Percentiles rank a stretch among this genome's conserved stretches.
phyloP scores from a whole-genome alignment of 2,888 invertebrate species.

The Ptychoptera contaminata region DNA sequence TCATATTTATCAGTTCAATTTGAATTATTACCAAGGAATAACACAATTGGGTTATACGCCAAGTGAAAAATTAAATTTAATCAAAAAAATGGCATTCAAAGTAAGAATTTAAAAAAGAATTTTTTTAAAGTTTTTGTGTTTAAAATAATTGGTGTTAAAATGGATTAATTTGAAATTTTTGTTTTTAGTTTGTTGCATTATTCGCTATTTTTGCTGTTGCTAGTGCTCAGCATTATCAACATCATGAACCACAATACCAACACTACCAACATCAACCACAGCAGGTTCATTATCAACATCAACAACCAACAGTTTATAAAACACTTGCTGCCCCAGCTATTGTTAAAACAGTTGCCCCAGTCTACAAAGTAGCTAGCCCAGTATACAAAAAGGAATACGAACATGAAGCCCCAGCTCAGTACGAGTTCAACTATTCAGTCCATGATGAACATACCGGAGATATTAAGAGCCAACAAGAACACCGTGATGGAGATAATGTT shows the following conservation, averaged over 20 bases:
- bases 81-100: slow-evolving; percentile 2
- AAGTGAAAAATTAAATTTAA: too few species aligned
- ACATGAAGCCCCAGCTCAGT: slow-evolving; percentile 29
- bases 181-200: slow-evolving; percentile 1
- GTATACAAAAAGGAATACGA: not conserved
- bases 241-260: not conserved
- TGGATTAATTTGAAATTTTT: not conserved
- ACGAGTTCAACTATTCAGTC: slow-evolving; percentile 33
- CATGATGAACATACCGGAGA: slow-evolving; percentile 36
- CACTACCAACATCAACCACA: too few species aligned
- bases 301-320: not conserved
- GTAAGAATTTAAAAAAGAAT: not conserved
- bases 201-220: slow-evolving; percentile 2
- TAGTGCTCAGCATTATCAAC: not conserved
- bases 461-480: slow-evolving; percentile 35
- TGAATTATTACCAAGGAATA: too few species aligned
- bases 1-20: too few species aligned
- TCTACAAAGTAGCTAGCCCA: not conserved
- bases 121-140: not conserved
- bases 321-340: slow-evolving; percentile 1
- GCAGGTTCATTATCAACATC: not conserved
- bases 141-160: not conserved
- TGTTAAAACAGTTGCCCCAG: slow-evolving; percentile 5
- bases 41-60: too few species aligned
- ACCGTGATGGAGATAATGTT: slow-evolving; percentile 35